Conservation (phyloP, 1,140 invertebrate genomes). For the Cherax quadricarinatus region DNA sequence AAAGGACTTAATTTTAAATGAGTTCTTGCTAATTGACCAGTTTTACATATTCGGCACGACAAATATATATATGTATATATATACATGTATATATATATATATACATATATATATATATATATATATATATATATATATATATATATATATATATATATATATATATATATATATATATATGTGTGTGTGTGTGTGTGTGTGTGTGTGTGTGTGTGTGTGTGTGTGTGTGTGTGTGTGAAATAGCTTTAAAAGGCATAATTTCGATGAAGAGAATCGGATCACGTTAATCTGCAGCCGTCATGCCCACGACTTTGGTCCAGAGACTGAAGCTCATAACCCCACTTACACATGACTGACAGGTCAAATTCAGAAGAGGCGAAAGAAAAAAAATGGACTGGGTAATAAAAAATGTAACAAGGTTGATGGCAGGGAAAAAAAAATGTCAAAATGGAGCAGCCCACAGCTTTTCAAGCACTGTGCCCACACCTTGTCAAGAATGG, state of each 20-base stretch:
- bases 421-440: background rate
- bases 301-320: background rate
- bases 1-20: no score
- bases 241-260: no score
- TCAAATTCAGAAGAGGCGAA: background rate
- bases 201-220: no score
- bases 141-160: conserved; percentile 29
- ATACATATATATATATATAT: conserved; percentile 19
- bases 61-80: no score
- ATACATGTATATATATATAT: conserved; percentile 15
- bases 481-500: no score
- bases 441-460: background rate
- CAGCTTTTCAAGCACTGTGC: no score
- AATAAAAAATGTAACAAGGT: background rate
- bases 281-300: background rate
- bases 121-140: conserved; percentile 29
- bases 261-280: no score
- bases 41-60: no score
- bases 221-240: no score
- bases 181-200: conserved; percentile 13
- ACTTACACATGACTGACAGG: background rate
- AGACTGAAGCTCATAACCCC: background rate
- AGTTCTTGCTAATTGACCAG: no score
- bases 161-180: conserved; percentile 27
- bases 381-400: background rate